Evolutionary conservation across 92 coral and sea anemone species (phyloP).

Genomic region (Zoanthus gigantus): DNA sequence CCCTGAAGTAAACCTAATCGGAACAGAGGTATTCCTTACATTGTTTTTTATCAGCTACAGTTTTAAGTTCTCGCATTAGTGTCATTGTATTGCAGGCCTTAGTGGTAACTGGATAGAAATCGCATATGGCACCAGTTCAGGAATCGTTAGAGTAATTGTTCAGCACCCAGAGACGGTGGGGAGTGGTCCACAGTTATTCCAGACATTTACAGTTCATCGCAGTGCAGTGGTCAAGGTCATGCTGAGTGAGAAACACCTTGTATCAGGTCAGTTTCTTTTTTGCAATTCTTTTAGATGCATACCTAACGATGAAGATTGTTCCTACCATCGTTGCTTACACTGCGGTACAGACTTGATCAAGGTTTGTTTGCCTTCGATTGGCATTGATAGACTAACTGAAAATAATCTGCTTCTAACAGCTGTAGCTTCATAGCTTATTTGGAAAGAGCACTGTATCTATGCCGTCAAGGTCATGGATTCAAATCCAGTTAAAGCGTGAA

Average conservation of each 20-base stretch:
- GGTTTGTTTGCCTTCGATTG: too few relatives aligned
- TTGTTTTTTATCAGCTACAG: background rate
- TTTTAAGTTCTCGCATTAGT: background rate
- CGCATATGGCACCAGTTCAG: slow-evolving; percentile 98
- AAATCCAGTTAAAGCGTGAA: too few relatives aligned
- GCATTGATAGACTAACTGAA: too few relatives aligned
- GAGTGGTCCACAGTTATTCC: slow-evolving; percentile 98
- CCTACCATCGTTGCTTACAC: too few relatives aligned
- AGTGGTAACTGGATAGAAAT: slow-evolving; percentile 99
- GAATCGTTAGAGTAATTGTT: slow-evolving; percentile 94
- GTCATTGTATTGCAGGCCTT: slow-evolving; percentile 64
- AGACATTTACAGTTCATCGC: slow-evolving; percentile 98
- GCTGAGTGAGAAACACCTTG: slow-evolving; percentile 97
- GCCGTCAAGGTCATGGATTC: too few relatives aligned
- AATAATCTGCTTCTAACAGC: too few relatives aligned
- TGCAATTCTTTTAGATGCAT: too few relatives aligned
- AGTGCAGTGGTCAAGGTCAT: slow-evolving; percentile 94
- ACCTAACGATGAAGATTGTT: too few relatives aligned
- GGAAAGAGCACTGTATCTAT: too few relatives aligned
- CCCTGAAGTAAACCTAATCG: too few relatives aligned
- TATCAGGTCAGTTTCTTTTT: slow-evolving; percentile 65
- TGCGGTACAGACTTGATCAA: too few relatives aligned
- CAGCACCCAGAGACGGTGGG: slow-evolving; percentile 99
- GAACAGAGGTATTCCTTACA: background rate
- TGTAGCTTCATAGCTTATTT: too few relatives aligned